phyloP scores from a whole-genome alignment of 2,113 vertebrate species.

The Butorides virescens region DNA sequence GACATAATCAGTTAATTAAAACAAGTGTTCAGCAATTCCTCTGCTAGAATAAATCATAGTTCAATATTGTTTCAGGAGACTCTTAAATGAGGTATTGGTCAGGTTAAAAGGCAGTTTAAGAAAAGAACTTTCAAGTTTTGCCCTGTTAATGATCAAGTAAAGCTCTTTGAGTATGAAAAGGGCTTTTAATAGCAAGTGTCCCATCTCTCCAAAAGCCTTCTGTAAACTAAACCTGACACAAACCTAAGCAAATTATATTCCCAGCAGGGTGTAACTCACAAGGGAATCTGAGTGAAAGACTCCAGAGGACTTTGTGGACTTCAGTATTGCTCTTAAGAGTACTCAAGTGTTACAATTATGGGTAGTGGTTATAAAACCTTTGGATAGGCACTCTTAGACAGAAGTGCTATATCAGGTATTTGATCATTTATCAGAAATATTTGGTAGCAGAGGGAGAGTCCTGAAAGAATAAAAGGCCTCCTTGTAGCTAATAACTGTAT shows the following conservation, averaged over 20 bases:
- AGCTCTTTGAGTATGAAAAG: not conserved
- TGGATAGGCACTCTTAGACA: not conserved
- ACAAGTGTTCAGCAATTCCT: not conserved
- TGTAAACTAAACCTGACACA: not conserved
- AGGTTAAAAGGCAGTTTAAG: not conserved
- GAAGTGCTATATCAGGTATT: not conserved
- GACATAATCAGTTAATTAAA: not conserved
- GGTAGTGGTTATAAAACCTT: not conserved
- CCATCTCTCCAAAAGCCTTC: not conserved
- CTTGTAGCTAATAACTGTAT: not conserved
- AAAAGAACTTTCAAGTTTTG: not conserved
- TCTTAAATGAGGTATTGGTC: not conserved
- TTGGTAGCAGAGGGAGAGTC: not conserved
- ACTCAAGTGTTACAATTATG: not conserved
- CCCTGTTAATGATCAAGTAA: not conserved
- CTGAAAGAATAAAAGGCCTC: not conserved
- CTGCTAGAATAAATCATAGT: not conserved
- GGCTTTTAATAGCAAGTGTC: not conserved
- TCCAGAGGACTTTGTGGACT: not conserved
- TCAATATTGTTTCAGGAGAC: not conserved
- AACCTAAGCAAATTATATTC: not conserved
- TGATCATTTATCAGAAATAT: not conserved
- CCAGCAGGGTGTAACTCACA: not conserved
- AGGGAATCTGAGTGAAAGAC: not conserved
- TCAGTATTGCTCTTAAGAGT: not conserved